A percentile compares a stretch with the other conserved stretches of the same genome.
Evolutionary conservation across 2,888 invertebrate species (phyloP).

Genomic region (Campoplex nolae): DNA sequence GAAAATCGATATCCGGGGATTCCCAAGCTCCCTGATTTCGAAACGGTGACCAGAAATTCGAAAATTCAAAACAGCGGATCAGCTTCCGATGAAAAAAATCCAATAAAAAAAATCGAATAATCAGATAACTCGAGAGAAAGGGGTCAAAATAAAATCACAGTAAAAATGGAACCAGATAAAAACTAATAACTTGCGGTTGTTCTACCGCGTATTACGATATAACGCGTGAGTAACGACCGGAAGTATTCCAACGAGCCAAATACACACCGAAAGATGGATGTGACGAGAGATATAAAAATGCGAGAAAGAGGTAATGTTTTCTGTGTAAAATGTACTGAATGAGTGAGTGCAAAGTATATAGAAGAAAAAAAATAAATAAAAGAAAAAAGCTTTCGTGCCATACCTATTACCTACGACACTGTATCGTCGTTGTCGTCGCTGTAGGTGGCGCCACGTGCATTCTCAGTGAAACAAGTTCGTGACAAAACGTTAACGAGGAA

Average conservation of each 20-base stretch:
- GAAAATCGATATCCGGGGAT: too few species aligned
- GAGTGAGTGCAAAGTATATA: slow-evolving; percentile 10
- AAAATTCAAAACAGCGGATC: not conserved
- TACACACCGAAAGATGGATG: not conserved
- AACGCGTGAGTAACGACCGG: slow-evolving; percentile 36
- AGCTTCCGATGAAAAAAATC: not conserved
- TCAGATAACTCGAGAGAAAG: not conserved
- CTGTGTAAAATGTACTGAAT: not conserved
- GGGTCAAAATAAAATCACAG: too few species aligned
- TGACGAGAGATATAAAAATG: slow-evolving; percentile 15
- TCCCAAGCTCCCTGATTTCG: not conserved
- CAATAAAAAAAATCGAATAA: too few species aligned
- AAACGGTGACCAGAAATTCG: not conserved
- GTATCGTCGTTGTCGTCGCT: slow-evolving; percentile 38
- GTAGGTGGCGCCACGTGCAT: slow-evolving; percentile 43
- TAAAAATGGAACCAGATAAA: not conserved
- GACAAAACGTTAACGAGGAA: slow-evolving; percentile 67
- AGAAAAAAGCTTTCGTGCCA: not conserved
- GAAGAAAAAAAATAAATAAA: not conserved
- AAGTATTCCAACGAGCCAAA: not conserved
- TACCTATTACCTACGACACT: slow-evolving; percentile 28
- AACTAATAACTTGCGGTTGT: slow-evolving; percentile 10
- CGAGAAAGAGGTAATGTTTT: not conserved
- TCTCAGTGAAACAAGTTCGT: slow-evolving; percentile 44
- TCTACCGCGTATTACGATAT: not conserved